Evolutionary conservation across 1,140 invertebrate species (phyloP).

Genomic region (Euborellia annulipes): DNA sequence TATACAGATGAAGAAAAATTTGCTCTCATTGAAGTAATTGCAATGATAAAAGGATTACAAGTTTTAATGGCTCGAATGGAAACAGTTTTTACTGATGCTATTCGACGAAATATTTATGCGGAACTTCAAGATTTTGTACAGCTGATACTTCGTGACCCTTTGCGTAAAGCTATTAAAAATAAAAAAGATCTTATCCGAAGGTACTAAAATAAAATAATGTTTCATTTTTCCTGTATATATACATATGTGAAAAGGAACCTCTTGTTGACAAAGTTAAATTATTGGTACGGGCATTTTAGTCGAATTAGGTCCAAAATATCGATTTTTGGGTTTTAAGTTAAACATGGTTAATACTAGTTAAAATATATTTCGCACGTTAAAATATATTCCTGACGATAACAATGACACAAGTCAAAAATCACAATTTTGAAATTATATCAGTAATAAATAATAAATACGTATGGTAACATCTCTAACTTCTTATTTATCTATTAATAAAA

Average conservation of each 20-base stretch:
- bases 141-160: constrained; percentile 71
- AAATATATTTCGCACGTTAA: no score
- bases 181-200: constrained; percentile 92
- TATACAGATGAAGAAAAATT: constrained; percentile 97
- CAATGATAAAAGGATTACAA: constrained; percentile 98
- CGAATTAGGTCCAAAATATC: no score
- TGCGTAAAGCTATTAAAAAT: constrained; percentile 94
- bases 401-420: no score
- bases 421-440: no score
- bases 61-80: constrained; percentile 96
- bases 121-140: constrained; percentile 98
- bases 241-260: no score
- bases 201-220: constrained; percentile 27
- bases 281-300: no score
- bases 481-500: constrained; percentile 3
- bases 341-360: no score
- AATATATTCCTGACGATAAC: no score
- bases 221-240: neutral
- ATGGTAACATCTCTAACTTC: constrained; percentile 6
- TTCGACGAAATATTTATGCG: constrained; percentile 85
- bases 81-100: constrained; percentile 92
- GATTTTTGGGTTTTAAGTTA: no score
- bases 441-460: no score
- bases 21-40: constrained; percentile 94
- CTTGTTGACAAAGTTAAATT: no score